Base-by-base conservation (phyloP, 2,888 invertebrate species). In the Chrysina gloriosa region DNA sequence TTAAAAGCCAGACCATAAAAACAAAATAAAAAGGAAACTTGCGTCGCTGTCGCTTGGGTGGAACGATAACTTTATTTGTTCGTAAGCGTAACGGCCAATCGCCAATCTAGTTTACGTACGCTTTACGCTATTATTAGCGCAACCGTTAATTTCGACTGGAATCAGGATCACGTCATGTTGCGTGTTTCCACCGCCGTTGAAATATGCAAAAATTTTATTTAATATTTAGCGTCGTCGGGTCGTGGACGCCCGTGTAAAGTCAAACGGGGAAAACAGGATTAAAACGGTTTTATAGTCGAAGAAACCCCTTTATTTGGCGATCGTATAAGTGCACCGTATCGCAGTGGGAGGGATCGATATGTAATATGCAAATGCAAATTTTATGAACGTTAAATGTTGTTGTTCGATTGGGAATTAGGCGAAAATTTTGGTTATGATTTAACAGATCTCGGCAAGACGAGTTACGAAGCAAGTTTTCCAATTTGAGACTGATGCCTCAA, bases 151-250 rank as follows among this genome's bases (percentile, higher is more conserved):
- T 52, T 52, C 52, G 52, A 52, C 31, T 52, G 16, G 19, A 31
- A 52, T 52, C 52, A 16, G 31, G 16, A 31, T 52, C 52, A 52
- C 52, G 52, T 52, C 16, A 52, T 29, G 16, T 52, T 16, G 52
- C 52, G 52, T 52, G 52, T n/a, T n/a, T n/a, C 52, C 31, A 1
- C 16, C 16, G 19, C 14, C 16, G 52, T 52, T 52, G 52, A 52
- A 52, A 52, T 52, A 52, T 52, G 52, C 31, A 52, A 52, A 52
- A 50, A 31, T n/a, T 29, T 52, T 14, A 52, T 52, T 52, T 52
- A 29, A 31, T 31, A 52, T 52, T 52, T 52, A 52, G 19, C 52
- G 52, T 16, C 9, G 52, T 52, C 23, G 11, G 16, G 2, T 31
- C 31, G 31, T 7, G 16, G 16, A 19, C 31, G 19, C 19, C 29